phyloP scores from a whole-genome alignment of 2,888 invertebrate species.

The Lagria hirta region DNA sequence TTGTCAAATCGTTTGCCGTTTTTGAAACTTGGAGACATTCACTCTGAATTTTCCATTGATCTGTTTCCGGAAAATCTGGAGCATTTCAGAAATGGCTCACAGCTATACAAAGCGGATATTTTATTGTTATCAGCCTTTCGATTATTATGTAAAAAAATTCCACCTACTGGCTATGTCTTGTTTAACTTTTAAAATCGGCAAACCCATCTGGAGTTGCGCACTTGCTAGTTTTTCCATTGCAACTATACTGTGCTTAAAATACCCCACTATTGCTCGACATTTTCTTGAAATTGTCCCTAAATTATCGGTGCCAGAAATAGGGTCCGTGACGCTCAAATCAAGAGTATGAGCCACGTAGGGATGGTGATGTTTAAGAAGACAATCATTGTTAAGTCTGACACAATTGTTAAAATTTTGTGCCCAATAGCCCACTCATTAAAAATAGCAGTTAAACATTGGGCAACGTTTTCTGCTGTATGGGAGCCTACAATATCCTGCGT shows the following conservation, averaged over 20 bases:
- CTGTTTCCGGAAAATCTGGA: constrained; percentile 28
- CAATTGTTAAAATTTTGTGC: constrained; percentile 36
- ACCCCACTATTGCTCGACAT: constrained; percentile 27
- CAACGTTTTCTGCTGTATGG: constrained; percentile 31
- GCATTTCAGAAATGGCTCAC: constrained; percentile 23
- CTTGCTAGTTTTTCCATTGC: constrained; percentile 25
- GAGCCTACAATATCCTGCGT: no score
- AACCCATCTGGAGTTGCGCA: constrained; percentile 29
- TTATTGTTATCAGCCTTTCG: constrained; percentile 30
- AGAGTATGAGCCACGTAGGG: constrained; percentile 39
- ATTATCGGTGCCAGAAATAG: constrained; percentile 7
- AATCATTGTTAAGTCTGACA: constrained; percentile 38
- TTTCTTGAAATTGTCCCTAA: constrained; percentile 24
- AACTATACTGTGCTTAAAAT: constrained; percentile 27
- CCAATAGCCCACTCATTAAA: constrained; percentile 35
- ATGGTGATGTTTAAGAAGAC: constrained; percentile 34
- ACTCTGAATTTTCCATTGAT: constrained; percentile 31
- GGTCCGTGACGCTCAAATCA: constrained; percentile 30
- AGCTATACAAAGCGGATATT: constrained; percentile 26
- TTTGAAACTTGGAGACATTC: constrained; percentile 31
- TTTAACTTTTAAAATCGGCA: constrained; percentile 34
- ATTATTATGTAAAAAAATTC: constrained; percentile 38
- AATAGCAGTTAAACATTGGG: constrained; percentile 22
- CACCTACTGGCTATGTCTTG: constrained; percentile 36
- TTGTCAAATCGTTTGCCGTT: constrained; percentile 29